Evolutionary conservation across 2,888 invertebrate species (phyloP).

Genomic region (Axea sp.): DNA sequence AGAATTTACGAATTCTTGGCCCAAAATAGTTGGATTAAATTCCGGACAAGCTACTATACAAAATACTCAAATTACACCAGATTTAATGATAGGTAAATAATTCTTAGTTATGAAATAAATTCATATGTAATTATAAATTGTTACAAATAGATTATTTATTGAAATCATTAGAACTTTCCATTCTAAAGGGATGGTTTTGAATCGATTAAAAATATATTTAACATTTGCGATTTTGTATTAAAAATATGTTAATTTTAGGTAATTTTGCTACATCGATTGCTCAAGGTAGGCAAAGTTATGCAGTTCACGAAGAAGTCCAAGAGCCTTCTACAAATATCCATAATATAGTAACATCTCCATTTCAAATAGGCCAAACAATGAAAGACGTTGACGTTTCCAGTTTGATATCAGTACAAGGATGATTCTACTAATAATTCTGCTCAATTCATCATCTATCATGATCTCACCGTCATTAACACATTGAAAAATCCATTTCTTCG

Average conservation of each 20-base stretch:
- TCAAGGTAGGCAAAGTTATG: constrained; percentile 33
- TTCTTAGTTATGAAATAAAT: no score
- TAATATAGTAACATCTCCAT: constrained; percentile 16
- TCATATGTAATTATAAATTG: no score
- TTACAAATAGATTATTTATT: no score
- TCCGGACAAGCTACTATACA: not conserved
- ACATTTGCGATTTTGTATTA: no score
- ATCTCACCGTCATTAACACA: constrained; percentile 26
- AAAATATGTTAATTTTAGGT: constrained; percentile 26
- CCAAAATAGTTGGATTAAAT: constrained; percentile 56
- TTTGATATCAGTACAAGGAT: constrained; percentile 51
- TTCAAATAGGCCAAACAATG: constrained; percentile 28
- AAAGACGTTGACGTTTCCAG: constrained; percentile 48
- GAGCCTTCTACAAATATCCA: constrained; percentile 14
- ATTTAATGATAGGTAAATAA: constrained; percentile 20
- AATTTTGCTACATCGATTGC: constrained; percentile 14
- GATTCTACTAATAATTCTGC: constrained; percentile 2
- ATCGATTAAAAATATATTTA: no score
- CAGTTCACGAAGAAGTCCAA: constrained; percentile 34
- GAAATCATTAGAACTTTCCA: no score
- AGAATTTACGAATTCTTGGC: constrained; percentile 74
- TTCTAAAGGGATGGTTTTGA: no score
- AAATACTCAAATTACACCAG: constrained; percentile 27
- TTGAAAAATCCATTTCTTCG: constrained; percentile 6
- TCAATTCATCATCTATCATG: constrained; percentile 6